These are phyloP conservation scores for Hylia prasina DNA, from an alignment of 2,113 vertebrate species.

Conservation along the genomic window DNA sequence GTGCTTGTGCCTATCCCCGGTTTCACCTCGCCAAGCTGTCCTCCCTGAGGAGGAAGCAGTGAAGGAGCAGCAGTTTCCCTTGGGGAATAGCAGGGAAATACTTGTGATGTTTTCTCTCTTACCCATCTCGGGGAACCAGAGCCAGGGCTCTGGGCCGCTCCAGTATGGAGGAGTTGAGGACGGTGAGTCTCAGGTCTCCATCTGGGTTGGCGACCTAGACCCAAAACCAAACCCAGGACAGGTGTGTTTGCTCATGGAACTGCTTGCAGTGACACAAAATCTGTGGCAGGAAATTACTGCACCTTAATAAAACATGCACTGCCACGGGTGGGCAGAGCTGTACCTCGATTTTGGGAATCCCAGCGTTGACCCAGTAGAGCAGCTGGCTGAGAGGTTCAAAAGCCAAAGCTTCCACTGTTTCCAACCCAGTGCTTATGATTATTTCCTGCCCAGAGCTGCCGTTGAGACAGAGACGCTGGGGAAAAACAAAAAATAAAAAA, in stretches of 20 bases:
- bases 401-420: slow-evolving; percentile 92
- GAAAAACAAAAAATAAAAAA: background rate
- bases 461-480: slow-evolving; percentile 91
- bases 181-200: slow-evolving; percentile 85
- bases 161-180: slow-evolving; percentile 88
- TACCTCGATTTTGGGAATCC: slow-evolving; percentile 96
- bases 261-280: background rate
- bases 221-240: background rate
- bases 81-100: background rate
- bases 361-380: slow-evolving; percentile 96
- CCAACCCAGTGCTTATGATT: slow-evolving; percentile 83
- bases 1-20: background rate
- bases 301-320: background rate
- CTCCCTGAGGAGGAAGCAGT: background rate
- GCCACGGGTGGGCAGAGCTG: background rate
- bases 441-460: slow-evolving; percentile 93
- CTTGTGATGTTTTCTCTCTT: background rate
- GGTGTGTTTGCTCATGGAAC: accelerated
- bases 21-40: background rate
- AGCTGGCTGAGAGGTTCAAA: slow-evolving; percentile 92
- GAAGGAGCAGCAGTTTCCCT: background rate
- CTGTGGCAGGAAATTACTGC: background rate
- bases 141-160: slow-evolving; percentile 90
- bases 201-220: slow-evolving; percentile 90
- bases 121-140: slow-evolving; percentile 88